phyloP scores from a whole-genome alignment of 2,888 invertebrate genomes.

The Halictus quadricinctus region DNA sequence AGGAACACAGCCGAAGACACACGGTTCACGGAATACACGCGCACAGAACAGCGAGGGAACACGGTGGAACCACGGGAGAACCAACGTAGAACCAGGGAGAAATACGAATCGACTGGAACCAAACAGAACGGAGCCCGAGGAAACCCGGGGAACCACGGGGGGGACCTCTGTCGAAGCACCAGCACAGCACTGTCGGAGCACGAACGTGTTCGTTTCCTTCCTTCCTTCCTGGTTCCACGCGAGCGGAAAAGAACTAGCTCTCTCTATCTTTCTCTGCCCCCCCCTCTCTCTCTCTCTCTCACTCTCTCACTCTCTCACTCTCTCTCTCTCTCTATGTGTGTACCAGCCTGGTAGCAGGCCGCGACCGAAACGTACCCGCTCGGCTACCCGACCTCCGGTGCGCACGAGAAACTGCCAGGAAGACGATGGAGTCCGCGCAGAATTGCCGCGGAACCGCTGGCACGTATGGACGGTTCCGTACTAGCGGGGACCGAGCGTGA shows the following conservation, averaged over 20 bases:
- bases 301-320: neutral
- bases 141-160: neutral
- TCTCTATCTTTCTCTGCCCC: neutral
- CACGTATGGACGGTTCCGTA: constrained; percentile 70
- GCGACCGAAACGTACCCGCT: neutral
- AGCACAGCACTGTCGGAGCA: constrained; percentile 14
- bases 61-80: neutral
- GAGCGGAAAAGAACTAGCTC: neutral
- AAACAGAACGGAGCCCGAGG: neutral
- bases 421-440: constrained; percentile 34
- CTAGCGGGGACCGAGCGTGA: constrained; percentile 69
- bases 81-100: neutral
- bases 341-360: neutral
- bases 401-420: neutral
- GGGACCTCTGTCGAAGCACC: neutral
- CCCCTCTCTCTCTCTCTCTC: neutral
- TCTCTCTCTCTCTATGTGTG: neutral
- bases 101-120: neutral
- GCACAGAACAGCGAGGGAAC: neutral
- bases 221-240: constrained; percentile 24
- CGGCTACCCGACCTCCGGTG: neutral
- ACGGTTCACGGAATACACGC: neutral
- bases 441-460: constrained; percentile 59
- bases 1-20: neutral
- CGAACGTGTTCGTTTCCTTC: neutral